Evolutionary conservation across 2,888 invertebrate species (phyloP), one percentile per base, ranked within the genome.

Genomic region (Rutpela maculata): DNA sequence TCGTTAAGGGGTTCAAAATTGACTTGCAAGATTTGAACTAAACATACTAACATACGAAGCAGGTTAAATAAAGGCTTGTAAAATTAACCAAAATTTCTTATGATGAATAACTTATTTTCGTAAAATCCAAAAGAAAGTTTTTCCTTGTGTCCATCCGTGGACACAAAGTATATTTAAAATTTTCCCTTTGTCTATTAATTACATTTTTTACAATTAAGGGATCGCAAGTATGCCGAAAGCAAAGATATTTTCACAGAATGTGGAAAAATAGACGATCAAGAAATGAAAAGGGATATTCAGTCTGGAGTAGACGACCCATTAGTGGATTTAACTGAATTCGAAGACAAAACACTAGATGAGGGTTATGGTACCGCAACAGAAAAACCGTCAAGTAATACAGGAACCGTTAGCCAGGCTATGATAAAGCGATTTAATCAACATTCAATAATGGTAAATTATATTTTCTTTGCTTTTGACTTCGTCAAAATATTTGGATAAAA

Each of bases 221-320:
- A 98, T 90, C 94, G 97, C 75, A 95, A 97, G 84, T 95, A 95
- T 84, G 94, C 95, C 19, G 95, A 96, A 82, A 95, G 95, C 87
- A 98, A 99, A 91, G 99, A 99, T 90, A 92, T 99, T 77, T 99
- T 99, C 89, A 96, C 98, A 22, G 99, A 99, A 91, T 99, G 99
- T 92, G 98, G 98, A 81, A 97, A 97, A 92, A 93, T 96, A 86
- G 99, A 99, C 89, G 99, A 99, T 87, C 94, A 95, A 89, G 93
- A 94, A 82, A 90, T 95, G 85, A 93, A 93, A 85, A 94, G 93
- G 80, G 96, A 96, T 74, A 95, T 97, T 81, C 95, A 94, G 79
- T 92, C 92, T 57, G 95, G 95, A 43, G 93, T 96, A 84, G 93
- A 93, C 84, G 96, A 97, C 90, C 96, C 96, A 0, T 91, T 97